Evolutionary conservation across 2,797 vertebrate genomes (phyloP), one percentile per base, ranked within the genome.

Genomic region (Siniperca obscura): DNA sequence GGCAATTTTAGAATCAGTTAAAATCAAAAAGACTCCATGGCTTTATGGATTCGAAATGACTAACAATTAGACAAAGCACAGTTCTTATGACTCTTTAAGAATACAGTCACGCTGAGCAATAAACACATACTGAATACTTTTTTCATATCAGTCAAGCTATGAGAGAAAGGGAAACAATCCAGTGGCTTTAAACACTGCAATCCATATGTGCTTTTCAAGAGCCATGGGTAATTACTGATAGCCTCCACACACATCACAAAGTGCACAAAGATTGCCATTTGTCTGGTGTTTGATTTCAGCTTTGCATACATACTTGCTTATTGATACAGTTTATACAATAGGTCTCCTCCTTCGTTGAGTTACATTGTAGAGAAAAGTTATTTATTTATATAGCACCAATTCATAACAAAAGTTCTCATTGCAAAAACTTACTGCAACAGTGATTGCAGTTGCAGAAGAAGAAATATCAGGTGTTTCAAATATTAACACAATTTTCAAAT

Each of bases 31-130:
- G 38, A 56, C 38, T 25, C 44, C 50, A 17, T 30, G 5, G 59
- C 56, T 81, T 81, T 76, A 86, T 84, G 69, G 64, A 75, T 87
- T 76, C 68, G 22, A 52, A 82, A 87, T 53, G 69, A 81, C 60
- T 38, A 44, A 82, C 71, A 82, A 74, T 88, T 81, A 83, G 55
- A 71, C 44, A 16, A 22, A 68, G 52, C 42, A 72, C 62, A 59
- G 57, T 70, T 67, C 53, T 74, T 50, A n/a, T 2, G 30, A 64
- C 57, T 72, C 7, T 14, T 34, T 53, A 44, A 70, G 65, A 76
- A 79, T 17, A 64, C 21, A 50, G 27, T 52, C 53, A 48, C 62
- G 76, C 59, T 73, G 66, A 76, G 42, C 60, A 80, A 80, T 80
- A 59, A 82, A 27, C 75, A 36, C 9, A 50, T 4, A 2, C 52